A percentile compares a stretch with the other conserved stretches of the same genome.
Evolutionary conservation across 2,888 invertebrate species (phyloP).

Genomic region (Eilema griseolum): DNA sequence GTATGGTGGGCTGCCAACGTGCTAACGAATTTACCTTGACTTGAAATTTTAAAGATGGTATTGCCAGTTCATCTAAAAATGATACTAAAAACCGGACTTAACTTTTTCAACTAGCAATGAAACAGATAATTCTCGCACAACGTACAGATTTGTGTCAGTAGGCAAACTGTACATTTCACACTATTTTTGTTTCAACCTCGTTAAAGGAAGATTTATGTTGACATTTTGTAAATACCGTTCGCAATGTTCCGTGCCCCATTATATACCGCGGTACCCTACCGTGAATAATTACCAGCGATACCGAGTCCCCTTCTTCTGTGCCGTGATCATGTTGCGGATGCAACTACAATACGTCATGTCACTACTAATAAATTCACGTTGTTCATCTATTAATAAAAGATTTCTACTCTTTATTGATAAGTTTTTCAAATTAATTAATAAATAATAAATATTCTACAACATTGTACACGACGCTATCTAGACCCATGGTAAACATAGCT

Average conservation of each 20-base stretch:
- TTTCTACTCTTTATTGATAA: neutral
- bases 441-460: too few species aligned
- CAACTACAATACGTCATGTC: neutral
- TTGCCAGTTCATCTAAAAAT: neutral
- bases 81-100: neutral
- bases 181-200: constrained; percentile 43
- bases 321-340: constrained; percentile 18
- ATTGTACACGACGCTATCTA: too few species aligned
- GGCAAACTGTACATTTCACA: constrained; percentile 21
- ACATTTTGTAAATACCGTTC: constrained; percentile 50
- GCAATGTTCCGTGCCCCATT: constrained; percentile 33
- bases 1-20: too few species aligned
- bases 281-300: constrained; percentile 38
- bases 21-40: neutral
- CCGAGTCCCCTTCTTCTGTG: constrained; percentile 20
- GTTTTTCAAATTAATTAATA: too few species aligned
- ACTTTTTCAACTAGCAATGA: constrained; percentile 10
- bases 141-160: constrained; percentile 15
- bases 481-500: too few species aligned
- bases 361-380: neutral
- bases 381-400: neutral
- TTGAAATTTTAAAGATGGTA: neutral
- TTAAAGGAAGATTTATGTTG: constrained; percentile 46
- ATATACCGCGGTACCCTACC: constrained; percentile 35
- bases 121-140: constrained; percentile 9